A percentile compares a stretch with the other conserved stretches of the same genome.
phyloP scores from a whole-genome alignment of 2,113 vertebrate genomes.

The Cromileptes altivelis region DNA sequence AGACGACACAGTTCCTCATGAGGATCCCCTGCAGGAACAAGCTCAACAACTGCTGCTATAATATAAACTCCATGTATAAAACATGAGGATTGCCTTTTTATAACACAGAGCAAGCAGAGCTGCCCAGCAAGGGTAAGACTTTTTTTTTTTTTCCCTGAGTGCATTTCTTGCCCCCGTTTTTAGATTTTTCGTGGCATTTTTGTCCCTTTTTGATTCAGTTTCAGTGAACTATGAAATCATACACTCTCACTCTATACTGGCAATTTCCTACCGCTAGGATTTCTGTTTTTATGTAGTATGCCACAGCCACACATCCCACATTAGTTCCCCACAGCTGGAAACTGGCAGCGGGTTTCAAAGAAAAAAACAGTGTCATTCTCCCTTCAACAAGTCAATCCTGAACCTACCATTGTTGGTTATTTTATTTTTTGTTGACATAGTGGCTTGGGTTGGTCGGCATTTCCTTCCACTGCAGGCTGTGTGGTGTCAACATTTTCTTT shows the following conservation, averaged over 20 bases:
- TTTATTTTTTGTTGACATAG: constrained; percentile 31
- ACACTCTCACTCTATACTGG: constrained; percentile 43
- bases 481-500: constrained; percentile 9
- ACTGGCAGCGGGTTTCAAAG: constrained; percentile 57
- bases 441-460: not conserved
- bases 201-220: constrained; percentile 52
- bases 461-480: constrained; percentile 12
- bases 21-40: constrained; percentile 32
- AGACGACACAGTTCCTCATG: constrained; percentile 35
- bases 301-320: constrained; percentile 61
- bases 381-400: constrained; percentile 23
- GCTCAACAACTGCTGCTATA: constrained; percentile 42
- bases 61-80: constrained; percentile 61
- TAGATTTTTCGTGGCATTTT: constrained; percentile 46
- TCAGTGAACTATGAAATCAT: constrained; percentile 74
- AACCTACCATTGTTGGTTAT: constrained; percentile 20
- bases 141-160: constrained; percentile 12
- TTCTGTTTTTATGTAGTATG: constrained; percentile 57
- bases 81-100: constrained; percentile 58
- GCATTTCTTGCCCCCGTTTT: constrained; percentile 33
- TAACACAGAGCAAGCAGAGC: constrained; percentile 36
- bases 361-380: constrained; percentile 35
- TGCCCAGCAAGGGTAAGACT: not conserved
- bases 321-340: constrained; percentile 59
- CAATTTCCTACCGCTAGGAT: constrained; percentile 53